Evolutionary conservation across 2,797 vertebrate genomes (phyloP), one percentile per base, ranked within the genome.

Genomic region (Lophotriccus pileatus): DNA sequence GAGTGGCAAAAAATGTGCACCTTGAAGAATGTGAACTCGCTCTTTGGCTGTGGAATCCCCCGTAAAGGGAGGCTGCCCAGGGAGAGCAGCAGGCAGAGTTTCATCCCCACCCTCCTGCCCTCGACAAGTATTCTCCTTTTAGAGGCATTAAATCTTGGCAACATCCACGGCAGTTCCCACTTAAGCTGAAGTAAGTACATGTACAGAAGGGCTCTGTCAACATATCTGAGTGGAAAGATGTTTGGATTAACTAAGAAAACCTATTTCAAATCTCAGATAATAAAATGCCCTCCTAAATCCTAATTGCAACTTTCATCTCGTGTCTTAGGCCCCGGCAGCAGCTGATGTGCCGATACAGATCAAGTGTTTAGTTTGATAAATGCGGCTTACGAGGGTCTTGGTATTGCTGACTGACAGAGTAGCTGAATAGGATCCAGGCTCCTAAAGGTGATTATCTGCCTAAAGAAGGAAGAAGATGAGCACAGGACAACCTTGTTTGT

Each of bases 311-410:
- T 97, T 98, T 98, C 97, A 97, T 98, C 97, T 93, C 68, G 94
- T 95, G 97, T 96, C 96, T 97, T 90, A 98, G 97, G 95, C 94
- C 96, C 97, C 32, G 90, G 97, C 97, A 98, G 97, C 97, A 97
- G 97, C 98, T 95, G 96, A 97, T 95, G 94, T 95, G 97, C 97
- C 97, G 96, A 88, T 97, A 91, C 97, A 97, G 98, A 98, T 98
- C 98, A 98, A 98, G 98, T 97, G 97, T 98, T 98, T 98, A 98
- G 96, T 98, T 98, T 98, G 98, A 98, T 98, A 98, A 98, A 98
- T 96, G 97, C 91, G 95, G 97, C 98, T 99, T 98, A 98, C 90
- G 32, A 16, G 96, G 96, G 95, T 97, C 97, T 96, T 88, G 94
- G 52, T 94, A 89, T 96, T 94, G 82, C 94, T 96, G 96, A 87